phyloP scores from a whole-genome alignment of 2,888 invertebrate species.

The Nebria salina region DNA sequence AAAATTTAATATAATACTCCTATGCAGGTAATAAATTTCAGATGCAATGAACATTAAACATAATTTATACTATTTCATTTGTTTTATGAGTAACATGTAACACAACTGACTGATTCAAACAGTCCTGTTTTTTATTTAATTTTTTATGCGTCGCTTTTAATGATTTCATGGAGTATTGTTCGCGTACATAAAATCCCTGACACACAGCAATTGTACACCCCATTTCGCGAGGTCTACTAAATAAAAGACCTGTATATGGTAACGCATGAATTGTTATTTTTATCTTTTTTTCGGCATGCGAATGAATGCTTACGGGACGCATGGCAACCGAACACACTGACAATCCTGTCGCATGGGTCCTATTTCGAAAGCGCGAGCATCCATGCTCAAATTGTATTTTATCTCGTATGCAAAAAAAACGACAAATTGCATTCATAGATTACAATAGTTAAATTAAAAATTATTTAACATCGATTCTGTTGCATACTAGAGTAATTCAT shows the following conservation, averaged over 20 bases:
- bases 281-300: background rate
- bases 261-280: background rate
- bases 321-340: background rate
- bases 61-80: background rate
- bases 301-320: background rate
- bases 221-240: background rate
- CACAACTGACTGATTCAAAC: background rate
- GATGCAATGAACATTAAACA: background rate
- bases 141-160: background rate
- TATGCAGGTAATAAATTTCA: background rate
- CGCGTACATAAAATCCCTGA: constrained; percentile 3
- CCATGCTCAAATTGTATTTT: background rate
- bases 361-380: background rate
- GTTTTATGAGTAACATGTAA: background rate
- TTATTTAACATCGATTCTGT: no score
- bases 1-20: background rate
- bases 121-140: background rate
- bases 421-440: background rate
- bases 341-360: background rate
- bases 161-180: constrained; percentile 4
- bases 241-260: constrained; percentile 17
- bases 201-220: constrained; percentile 9
- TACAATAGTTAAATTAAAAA: background rate
- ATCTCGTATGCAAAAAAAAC: background rate
- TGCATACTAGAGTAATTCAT: no score